A percentile compares a stretch with the other conserved stretches of the same genome.
These are phyloP conservation scores for Dromius quadrimaculatus DNA, from an alignment of 2,888 invertebrate species.

Conservation along the genomic window DNA sequence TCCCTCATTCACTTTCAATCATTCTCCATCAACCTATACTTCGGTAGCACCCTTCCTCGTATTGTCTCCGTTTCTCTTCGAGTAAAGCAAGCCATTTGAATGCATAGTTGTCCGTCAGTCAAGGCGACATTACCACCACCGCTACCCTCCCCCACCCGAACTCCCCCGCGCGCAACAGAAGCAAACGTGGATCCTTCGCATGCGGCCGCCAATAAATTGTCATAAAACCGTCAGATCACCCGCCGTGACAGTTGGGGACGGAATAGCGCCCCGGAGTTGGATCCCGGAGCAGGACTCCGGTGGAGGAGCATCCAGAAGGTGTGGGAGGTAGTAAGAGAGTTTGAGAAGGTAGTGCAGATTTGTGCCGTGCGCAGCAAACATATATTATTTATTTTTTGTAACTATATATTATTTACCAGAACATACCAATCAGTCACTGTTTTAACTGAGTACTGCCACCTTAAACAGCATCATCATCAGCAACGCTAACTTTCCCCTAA, in stretches of 20 bases:
- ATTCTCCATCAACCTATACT: too few species aligned
- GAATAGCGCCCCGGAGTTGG: slow-evolving; percentile 4
- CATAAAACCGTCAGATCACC: slow-evolving; percentile 81
- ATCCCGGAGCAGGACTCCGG: not conserved
- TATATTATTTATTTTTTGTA: too few species aligned
- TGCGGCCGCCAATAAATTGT: slow-evolving; percentile 71
- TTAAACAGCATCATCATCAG: too few species aligned
- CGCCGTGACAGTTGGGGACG: slow-evolving; percentile 73
- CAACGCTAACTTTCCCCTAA: too few species aligned
- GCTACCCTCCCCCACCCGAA: slow-evolving; percentile 61
- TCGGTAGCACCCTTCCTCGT: too few species aligned
- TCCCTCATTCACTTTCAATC: too few species aligned
- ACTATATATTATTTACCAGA: too few species aligned
- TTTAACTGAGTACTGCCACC: too few species aligned
- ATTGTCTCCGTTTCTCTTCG: slow-evolving; percentile 59
- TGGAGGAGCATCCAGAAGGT: not conserved
- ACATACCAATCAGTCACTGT: too few species aligned
- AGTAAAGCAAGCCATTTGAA: slow-evolving; percentile 80
- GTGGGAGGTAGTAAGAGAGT: too few species aligned
- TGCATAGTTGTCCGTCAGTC: slow-evolving; percentile 82
- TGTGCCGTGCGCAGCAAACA: too few species aligned
- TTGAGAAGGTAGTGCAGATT: too few species aligned
- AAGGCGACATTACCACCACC: slow-evolving; percentile 71
- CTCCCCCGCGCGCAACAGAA: slow-evolving; percentile 60
- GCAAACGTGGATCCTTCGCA: slow-evolving; percentile 71